Evolutionary conservation across 2,113 vertebrate species (phyloP).

Genomic region (Solea senegalensis): DNA sequence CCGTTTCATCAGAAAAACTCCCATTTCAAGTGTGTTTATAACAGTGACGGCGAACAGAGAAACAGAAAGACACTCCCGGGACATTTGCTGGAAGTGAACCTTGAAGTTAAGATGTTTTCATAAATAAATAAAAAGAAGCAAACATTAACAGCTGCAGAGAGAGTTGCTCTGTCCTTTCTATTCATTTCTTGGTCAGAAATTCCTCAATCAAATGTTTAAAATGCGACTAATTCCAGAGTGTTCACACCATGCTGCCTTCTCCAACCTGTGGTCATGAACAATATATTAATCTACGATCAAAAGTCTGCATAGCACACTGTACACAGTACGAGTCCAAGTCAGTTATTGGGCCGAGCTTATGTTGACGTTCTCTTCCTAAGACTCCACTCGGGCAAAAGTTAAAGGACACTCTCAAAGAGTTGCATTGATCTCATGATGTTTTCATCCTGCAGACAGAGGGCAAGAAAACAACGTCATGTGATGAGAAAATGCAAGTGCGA

Average conservation of each 20-base stretch:
- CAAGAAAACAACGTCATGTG: background rate
- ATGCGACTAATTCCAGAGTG: slow-evolving; percentile 62
- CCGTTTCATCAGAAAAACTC: slow-evolving; percentile 16
- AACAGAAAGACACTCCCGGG: slow-evolving; percentile 27
- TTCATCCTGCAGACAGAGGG: slow-evolving; percentile 87
- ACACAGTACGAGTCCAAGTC: slow-evolving; percentile 70
- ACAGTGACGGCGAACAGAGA: background rate
- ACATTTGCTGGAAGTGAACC: slow-evolving; percentile 6
- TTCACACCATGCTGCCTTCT: slow-evolving; percentile 36
- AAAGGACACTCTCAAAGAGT: slow-evolving; percentile 99
- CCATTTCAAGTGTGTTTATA: background rate
- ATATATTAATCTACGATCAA: slow-evolving; percentile 50
- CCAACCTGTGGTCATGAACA: slow-evolving; percentile 52
- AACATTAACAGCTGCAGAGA: background rate
- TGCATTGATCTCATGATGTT: slow-evolving; percentile 99
- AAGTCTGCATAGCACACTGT: slow-evolving; percentile 73
- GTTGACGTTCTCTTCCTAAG: slow-evolving; percentile 77
- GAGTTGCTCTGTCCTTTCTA: background rate
- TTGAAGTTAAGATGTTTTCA: slow-evolving; percentile 18
- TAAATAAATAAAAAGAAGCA: background rate
- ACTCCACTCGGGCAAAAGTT: slow-evolving; percentile 69
- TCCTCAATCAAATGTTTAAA: slow-evolving; percentile 11
- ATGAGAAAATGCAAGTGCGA: slow-evolving; percentile 13
- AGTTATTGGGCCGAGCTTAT: slow-evolving; percentile 67
- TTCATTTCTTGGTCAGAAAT: background rate